These are phyloP conservation scores for Zootermopsis nevadensis DNA, from an alignment of 2,888 invertebrate species.

Conservation along the genomic window DNA sequence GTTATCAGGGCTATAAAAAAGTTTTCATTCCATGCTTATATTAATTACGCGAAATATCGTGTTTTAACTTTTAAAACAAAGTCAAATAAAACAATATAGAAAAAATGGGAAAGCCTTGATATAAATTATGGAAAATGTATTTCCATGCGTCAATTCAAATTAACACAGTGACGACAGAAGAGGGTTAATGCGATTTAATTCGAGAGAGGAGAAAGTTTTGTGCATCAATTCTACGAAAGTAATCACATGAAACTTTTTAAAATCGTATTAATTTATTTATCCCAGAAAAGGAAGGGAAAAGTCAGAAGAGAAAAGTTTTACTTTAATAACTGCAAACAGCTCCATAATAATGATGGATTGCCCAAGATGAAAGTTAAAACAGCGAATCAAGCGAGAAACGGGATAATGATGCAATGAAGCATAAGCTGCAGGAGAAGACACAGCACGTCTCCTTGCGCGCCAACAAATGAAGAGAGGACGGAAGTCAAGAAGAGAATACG, in stretches of 20 bases:
- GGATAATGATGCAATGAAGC: neutral
- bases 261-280: slow-evolving; percentile 2
- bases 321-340: neutral
- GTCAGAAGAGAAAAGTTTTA: neutral
- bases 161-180: neutral
- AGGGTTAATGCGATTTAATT: neutral
- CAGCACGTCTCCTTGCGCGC: neutral
- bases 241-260: slow-evolving; percentile 6
- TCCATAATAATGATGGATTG: neutral
- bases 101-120: neutral
- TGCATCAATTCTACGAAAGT: neutral
- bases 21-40: neutral
- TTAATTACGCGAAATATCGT: neutral
- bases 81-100: neutral
- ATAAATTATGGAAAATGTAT: neutral
- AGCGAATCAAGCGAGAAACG: neutral
- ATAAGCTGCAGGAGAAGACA: neutral
- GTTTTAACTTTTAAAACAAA: neutral
- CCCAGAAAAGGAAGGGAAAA: neutral
- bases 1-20: no score
- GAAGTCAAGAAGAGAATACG: neutral
- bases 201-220: neutral
- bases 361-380: neutral
- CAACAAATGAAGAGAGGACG: neutral
- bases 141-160: neutral